Conservation (phyloP, 2,888 invertebrate genomes). For the Dendrolimus pini region DNA sequence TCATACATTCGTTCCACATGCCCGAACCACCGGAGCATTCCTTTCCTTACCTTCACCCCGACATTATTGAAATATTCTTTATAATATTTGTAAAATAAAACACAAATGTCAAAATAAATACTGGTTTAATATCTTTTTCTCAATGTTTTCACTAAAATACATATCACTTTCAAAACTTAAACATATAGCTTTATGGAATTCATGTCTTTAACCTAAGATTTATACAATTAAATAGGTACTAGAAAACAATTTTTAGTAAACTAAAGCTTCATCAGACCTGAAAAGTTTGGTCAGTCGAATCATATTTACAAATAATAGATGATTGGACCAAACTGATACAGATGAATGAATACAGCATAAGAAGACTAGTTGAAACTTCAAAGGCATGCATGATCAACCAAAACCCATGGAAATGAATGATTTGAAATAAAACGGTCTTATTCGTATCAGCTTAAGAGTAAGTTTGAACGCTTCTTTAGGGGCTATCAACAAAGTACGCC, state of each 20-base stretch:
- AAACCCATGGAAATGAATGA: background rate
- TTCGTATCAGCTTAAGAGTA: no score
- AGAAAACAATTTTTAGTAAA: background rate
- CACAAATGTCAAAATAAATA: constrained; percentile 18
- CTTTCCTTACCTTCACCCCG: no score
- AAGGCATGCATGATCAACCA: background rate
- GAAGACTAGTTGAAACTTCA: background rate
- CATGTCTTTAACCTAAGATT: background rate
- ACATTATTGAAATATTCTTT: no score
- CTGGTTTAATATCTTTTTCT: constrained; percentile 2
- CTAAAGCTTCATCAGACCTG: background rate
- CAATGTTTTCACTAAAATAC: constrained; percentile 9
- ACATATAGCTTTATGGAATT: background rate
- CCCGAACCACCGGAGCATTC: no score
- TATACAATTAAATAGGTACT: background rate
- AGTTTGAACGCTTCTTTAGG: no score
- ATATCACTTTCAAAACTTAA: constrained; percentile 6
- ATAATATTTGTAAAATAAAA: constrained; percentile 7
- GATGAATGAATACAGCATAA: background rate
- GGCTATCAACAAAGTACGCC: no score
- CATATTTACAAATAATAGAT: no score
- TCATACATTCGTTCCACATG: no score
- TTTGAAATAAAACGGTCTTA: no score
- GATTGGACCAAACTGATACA: no score
- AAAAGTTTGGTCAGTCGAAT: no score